These are phyloP conservation scores for Diadophis punctatus DNA, from an alignment of 2,113 vertebrate species.

Conservation along the genomic window DNA sequence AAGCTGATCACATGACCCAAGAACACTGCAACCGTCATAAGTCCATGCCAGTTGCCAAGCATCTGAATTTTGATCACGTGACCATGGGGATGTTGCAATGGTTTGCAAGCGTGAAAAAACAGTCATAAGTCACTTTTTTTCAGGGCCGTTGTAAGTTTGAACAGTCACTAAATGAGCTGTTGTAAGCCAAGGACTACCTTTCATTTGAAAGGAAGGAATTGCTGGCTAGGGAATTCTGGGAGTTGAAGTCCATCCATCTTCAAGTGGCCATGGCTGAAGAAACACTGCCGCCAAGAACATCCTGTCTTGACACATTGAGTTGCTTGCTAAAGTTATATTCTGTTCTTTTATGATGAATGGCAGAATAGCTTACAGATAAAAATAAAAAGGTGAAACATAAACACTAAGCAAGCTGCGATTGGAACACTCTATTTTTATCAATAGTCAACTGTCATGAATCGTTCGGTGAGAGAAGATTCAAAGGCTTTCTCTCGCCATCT, in stretches of 20 bases:
- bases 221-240: not conserved
- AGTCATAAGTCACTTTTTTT: no score
- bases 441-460: not conserved
- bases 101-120: no score
- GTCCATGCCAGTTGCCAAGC: not conserved
- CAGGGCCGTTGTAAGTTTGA: no score
- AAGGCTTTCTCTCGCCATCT: no score
- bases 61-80: not conserved
- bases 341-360: not conserved
- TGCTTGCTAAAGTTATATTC: not conserved
- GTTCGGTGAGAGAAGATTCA: not conserved
- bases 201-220: not conserved
- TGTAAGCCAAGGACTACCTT: no score
- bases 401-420: not conserved
- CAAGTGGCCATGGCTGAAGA: not conserved
- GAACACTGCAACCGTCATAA: rapidly evolving
- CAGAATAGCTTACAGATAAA: not conserved
- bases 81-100: no score
- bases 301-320: not conserved
- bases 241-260: not conserved
- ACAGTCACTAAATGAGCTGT: no score
- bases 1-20: not conserved
- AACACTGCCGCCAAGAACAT: not conserved
- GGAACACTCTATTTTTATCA: not conserved
- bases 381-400: not conserved